Conservation (phyloP, 92 coral and sea anemone genomes). For the Heteractis magnifica region DNA sequence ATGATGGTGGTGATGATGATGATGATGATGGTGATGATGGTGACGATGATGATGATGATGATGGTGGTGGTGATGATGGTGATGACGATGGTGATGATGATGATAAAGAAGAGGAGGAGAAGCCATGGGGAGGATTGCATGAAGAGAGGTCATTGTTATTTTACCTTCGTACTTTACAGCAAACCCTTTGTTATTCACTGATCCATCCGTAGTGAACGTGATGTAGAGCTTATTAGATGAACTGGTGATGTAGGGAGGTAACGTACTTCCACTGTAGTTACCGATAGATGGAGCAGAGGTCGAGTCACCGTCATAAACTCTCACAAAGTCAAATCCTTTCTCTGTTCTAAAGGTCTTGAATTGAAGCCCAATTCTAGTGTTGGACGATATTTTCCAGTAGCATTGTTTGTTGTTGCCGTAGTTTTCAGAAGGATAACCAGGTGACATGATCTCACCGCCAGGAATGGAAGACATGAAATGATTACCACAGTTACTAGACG, state of each 20-base stretch:
- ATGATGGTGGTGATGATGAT: too few species aligned
- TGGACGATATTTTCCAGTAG: constrained; percentile 26
- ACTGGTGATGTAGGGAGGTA: constrained; percentile 31
- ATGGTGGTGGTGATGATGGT: too few species aligned
- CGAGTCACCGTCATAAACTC: constrained; percentile 34
- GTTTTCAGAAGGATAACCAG: constrained; percentile 7
- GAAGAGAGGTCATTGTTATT: background rate
- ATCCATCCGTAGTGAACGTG: constrained; percentile 20
- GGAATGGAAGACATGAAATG: background rate
- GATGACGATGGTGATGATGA: too few species aligned
- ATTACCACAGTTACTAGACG: background rate
- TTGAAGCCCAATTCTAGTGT: constrained; percentile 13
- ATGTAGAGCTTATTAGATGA: constrained; percentile 10
- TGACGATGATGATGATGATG: too few species aligned
- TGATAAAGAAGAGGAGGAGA: background rate
- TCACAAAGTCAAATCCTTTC: background rate
- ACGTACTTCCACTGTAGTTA: constrained; percentile 17
- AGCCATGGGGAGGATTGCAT: background rate
- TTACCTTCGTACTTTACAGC: constrained; percentile 18
- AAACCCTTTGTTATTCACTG: constrained; percentile 7
- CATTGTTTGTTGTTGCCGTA: constrained; percentile 18
- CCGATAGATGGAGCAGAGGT: constrained; percentile 3
- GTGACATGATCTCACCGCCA: constrained; percentile 15
- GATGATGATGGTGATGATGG: too few species aligned
- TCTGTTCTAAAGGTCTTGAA: constrained; percentile 30